A percentile compares a stretch with the other conserved stretches of the same genome.
phyloP scores from a whole-genome alignment of 1,140 invertebrate genomes.

The Megalonaias nervosa region DNA sequence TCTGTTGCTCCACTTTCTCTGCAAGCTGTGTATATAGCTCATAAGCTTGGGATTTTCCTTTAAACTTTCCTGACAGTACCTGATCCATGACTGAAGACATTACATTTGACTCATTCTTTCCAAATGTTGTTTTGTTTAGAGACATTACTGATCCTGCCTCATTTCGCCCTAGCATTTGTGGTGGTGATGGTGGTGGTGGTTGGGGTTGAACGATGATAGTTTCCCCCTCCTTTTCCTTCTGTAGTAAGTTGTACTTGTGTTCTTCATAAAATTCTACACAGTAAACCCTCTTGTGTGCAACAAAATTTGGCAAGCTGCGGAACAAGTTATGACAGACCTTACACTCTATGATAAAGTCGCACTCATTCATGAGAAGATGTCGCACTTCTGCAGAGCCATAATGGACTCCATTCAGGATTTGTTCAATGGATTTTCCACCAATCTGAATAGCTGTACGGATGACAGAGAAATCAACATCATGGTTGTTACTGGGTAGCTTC shows the following conservation, averaged over 20 bases:
- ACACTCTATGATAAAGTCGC: conserved; percentile 89
- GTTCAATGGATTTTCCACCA: conserved; percentile 53
- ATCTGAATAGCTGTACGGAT: conserved; percentile 55
- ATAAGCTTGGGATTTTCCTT: conserved; percentile 53
- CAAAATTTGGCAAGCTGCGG: conserved; percentile 85
- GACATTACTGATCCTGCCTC: conserved; percentile 9
- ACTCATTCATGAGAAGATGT: conserved; percentile 82
- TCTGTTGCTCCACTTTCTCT: conserved; percentile 49
- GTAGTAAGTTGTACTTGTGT: not conserved
- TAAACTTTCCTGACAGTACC: conserved; percentile 37
- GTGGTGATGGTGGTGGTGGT: conserved; percentile 35
- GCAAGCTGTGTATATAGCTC: conserved; percentile 55
- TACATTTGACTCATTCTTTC: conserved; percentile 13
- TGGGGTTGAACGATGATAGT: conserved; percentile 58
- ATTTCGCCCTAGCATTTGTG: conserved; percentile 8
- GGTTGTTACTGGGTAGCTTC: too few species aligned
- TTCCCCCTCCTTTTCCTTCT: conserved; percentile 34
- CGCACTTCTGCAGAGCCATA: conserved; percentile 73
- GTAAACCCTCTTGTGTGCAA: conserved; percentile 87
- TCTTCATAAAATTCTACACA: conserved; percentile 73
- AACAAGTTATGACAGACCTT: conserved; percentile 88
- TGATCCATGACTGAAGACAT: conserved; percentile 30
- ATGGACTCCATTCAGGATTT: conserved; percentile 59
- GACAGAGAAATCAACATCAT: conserved; percentile 52
- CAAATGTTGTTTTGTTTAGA: not conserved